Percentiles rank a stretch among this genome's conserved stretches.
These are phyloP conservation scores for Brachionus angularis DNA, from an alignment of 1,140 invertebrate genomes.

Conservation along the genomic window DNA sequence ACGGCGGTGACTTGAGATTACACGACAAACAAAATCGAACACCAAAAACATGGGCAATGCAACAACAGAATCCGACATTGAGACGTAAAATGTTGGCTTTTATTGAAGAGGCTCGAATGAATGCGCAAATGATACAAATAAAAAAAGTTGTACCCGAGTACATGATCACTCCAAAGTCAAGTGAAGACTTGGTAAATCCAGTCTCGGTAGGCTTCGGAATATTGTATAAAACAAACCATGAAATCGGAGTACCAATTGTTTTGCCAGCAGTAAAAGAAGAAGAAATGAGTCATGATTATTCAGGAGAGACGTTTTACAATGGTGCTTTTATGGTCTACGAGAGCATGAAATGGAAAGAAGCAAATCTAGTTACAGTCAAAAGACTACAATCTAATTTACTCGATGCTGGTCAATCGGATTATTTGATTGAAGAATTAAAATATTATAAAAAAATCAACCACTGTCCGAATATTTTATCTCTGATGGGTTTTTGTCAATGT, in stretches of 20 bases:
- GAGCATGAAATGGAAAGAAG: constrained; percentile 52
- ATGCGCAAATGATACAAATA: constrained; percentile 14
- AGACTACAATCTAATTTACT: constrained; percentile 49
- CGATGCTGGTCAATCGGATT: constrained; percentile 50
- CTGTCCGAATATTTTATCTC: constrained; percentile 54
- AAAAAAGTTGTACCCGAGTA: neutral
- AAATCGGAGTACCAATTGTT: constrained; percentile 35
- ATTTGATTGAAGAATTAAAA: constrained; percentile 57
- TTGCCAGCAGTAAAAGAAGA: constrained; percentile 8
- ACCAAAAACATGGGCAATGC: constrained; percentile 32
- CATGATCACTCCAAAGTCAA: constrained; percentile 14
- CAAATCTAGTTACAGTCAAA: constrained; percentile 54
- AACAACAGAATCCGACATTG: neutral
- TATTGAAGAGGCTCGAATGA: constrained; percentile 36
- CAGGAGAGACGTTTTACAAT: constrained; percentile 13
- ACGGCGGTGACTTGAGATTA: constrained; percentile 33
- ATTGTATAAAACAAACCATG: neutral
- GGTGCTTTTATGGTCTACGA: constrained; percentile 42
- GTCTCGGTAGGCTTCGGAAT: constrained; percentile 34
- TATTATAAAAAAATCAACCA: constrained; percentile 44
- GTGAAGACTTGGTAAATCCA: constrained; percentile 29
- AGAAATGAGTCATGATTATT: constrained; percentile 14
- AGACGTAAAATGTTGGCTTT: constrained; percentile 29
- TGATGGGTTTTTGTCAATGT: constrained; percentile 58
- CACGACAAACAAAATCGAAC: constrained; percentile 17